phyloP scores from a whole-genome alignment of 2,888 invertebrate species.

The Anthoptus insignis region DNA sequence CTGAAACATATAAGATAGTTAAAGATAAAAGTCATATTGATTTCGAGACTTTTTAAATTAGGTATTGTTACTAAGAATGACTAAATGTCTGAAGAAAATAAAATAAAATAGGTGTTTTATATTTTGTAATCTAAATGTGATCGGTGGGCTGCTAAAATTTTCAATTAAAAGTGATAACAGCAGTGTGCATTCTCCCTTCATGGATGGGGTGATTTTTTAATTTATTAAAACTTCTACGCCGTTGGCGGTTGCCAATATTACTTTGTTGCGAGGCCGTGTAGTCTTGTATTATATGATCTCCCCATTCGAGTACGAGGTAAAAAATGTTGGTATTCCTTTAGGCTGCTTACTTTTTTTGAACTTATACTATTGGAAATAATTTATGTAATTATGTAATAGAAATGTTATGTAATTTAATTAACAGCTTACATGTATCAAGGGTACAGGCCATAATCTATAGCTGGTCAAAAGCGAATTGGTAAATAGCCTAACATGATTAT shows the following conservation, averaged over 20 bases:
- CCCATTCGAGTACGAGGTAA: conserved; percentile 1
- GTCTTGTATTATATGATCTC: conserved; percentile 52
- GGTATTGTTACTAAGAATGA: too few species aligned
- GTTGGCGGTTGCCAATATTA: conserved; percentile 73
- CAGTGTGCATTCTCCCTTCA: conserved; percentile 67
- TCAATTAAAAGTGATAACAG: conserved; percentile 79
- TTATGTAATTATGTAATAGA: too few species aligned
- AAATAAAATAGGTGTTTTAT: not conserved
- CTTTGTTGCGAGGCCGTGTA: conserved; percentile 68
- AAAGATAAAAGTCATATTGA: too few species aligned
- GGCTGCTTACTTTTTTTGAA: not conserved
- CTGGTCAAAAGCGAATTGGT: too few species aligned
- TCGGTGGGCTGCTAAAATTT: conserved; percentile 44
- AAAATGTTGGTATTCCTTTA: not conserved
- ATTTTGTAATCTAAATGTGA: not conserved
- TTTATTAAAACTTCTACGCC: conserved; percentile 85
- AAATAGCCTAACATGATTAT: too few species aligned
- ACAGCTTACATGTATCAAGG: too few species aligned
- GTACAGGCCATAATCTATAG: too few species aligned
- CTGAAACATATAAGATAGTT: too few species aligned
- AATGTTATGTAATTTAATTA: too few species aligned
- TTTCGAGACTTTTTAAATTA: too few species aligned
- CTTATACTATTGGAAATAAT: too few species aligned
- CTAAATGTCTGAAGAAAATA: too few species aligned
- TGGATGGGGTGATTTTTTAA: conserved; percentile 81